These are phyloP conservation scores for Elgonia sp. DNA, from an alignment of 2,888 invertebrate genomes.

Conservation along the genomic window DNA sequence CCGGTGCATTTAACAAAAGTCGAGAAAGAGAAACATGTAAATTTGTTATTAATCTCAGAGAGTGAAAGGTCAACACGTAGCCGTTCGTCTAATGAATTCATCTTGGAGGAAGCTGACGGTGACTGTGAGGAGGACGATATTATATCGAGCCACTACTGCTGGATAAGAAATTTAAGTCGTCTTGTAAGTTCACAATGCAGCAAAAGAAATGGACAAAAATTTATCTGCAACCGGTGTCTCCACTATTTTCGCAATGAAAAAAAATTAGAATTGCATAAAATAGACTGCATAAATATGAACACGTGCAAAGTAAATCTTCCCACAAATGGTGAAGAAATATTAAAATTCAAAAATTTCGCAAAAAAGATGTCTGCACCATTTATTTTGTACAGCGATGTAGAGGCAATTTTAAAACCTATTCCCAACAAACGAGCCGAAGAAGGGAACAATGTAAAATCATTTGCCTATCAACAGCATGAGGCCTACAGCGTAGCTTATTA, in stretches of 20 bases:
- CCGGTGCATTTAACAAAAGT: slow-evolving; percentile 10
- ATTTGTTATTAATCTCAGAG: neutral
- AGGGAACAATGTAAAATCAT: neutral
- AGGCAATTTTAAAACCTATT: neutral
- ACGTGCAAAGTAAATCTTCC: neutral
- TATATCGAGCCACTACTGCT: too few relatives aligned
- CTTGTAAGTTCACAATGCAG: too few relatives aligned
- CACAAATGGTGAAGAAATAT: neutral
- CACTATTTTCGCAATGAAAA: neutral
- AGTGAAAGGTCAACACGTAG: too few relatives aligned
- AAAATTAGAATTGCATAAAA: neutral
- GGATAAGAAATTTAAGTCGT: neutral
- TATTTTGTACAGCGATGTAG: neutral
- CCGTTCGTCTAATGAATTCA: too few relatives aligned
- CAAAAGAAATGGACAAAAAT: neutral
- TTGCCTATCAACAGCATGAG: slow-evolving; percentile 10
- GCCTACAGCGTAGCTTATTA: neutral
- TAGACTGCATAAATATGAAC: neutral
- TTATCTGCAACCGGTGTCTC: neutral
- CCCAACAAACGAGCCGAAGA: neutral
- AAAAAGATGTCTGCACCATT: neutral
- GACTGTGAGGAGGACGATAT: too few relatives aligned
- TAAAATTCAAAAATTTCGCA: slow-evolving; percentile 5
- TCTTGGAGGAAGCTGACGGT: too few relatives aligned
- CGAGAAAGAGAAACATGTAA: slow-evolving; percentile 10